Base-by-base conservation (phyloP, 1,140 invertebrate genomes). In the Phymorhynchus buccinoides region DNA sequence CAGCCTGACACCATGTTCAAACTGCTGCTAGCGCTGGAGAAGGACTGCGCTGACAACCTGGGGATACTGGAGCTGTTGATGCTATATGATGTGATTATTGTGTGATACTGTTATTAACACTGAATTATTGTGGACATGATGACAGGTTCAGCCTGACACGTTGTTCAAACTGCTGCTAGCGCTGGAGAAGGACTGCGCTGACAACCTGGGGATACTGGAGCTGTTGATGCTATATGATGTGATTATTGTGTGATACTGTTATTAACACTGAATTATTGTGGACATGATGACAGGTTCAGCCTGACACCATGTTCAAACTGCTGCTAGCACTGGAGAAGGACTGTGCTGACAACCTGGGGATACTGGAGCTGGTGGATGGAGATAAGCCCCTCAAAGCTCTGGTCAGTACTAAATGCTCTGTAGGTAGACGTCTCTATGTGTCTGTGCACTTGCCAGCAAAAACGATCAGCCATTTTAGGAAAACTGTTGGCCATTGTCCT, bases 301-400 rank as follows among this genome's bases (percentile, higher is more conserved):
- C 97, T 0, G 96, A 96, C 88, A 97, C 96, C 90, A 93, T 99
- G 27, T 99, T 99, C 92, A 96, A 97, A 91, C 93, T 99, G n/a
- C 93, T 99, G 12, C 92, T 98, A 80, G 88, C 97, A 84, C 94
- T 99, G 82, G 98, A 98, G 93, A 97, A 97, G 48, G 97, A 97
- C 22, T 97, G 97, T 1, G 96, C 96, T 0, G 99, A 99, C 94
- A 97, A 97, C 1, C 94, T 99, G 0, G 97, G 98, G 90, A 98
- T 99, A 87, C 96, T 98, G 14, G 98, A 99, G 93, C 92, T 99
- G 44, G 98, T 99, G 0, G 97, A 98, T 91, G 97, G 98, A 91
- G 97, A 98, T 39, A 99, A 99, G 93, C 99, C 99, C 0, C 94
- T 99, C 2, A 97, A 97, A 93, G 97, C 99, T 1, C 96, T 99